Conservation (phyloP, 2,797 vertebrate species). For the Babyrousa celebensis region DNA sequence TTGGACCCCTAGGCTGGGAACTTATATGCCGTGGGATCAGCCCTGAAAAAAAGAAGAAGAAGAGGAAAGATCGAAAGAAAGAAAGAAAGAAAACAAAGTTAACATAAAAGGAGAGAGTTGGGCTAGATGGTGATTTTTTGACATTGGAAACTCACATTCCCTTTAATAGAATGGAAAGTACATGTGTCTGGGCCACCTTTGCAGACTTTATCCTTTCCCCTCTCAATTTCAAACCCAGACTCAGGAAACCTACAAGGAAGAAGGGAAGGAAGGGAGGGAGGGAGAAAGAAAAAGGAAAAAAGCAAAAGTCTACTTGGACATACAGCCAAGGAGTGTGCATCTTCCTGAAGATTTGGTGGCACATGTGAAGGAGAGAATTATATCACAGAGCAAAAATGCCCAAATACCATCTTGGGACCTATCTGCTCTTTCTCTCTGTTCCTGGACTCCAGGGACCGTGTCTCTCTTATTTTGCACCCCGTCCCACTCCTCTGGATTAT, state of each 20-base stretch:
- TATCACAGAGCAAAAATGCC: background rate
- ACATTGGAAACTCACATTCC: background rate
- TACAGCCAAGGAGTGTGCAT: background rate
- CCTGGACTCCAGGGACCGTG: too few species aligned
- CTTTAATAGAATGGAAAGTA: background rate
- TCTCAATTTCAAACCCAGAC: background rate
- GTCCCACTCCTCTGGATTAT: background rate
- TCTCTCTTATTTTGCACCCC: background rate
- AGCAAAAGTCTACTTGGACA: background rate
- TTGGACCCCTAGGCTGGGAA: too few species aligned
- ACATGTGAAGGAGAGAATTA: too few species aligned
- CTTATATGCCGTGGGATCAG: too few species aligned
- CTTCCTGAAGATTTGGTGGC: background rate
- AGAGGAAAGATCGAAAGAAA: too few species aligned
- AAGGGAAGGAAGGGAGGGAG: fast-evolving
- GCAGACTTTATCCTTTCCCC: background rate
- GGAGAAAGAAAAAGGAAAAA: too few species aligned
- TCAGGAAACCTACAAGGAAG: background rate
- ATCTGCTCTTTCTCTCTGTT: background rate
- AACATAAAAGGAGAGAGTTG: background rate
- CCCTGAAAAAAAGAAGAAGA: too few species aligned
- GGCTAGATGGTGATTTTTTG: background rate
- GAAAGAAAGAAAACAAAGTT: background rate
- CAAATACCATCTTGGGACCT: background rate
- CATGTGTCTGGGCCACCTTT: background rate